Percentiles rank a stretch among this genome's conserved stretches.
Conservation (phyloP, 2,888 invertebrate genomes). For the Aphidoletes aphidimyza region DNA sequence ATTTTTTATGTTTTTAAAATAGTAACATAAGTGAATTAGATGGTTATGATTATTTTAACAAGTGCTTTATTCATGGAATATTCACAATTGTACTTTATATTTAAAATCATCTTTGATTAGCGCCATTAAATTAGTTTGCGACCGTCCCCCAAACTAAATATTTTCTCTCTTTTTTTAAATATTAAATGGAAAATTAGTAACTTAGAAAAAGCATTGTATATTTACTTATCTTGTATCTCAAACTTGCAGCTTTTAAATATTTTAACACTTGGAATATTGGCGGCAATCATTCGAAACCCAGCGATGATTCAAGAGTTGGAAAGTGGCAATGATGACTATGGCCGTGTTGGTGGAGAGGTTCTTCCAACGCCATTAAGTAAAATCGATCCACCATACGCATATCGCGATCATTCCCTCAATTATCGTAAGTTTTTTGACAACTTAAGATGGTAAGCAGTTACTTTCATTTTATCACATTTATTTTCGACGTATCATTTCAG, state of each 20-base stretch:
- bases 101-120: too few relatives aligned
- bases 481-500: conserved; percentile 66
- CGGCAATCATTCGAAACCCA: conserved; percentile 79
- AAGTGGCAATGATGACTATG: conserved; percentile 63
- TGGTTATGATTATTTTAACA: too few relatives aligned
- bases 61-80: too few relatives aligned
- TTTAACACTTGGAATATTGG: conserved; percentile 78
- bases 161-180: neutral
- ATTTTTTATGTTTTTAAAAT: too few relatives aligned
- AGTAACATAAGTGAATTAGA: too few relatives aligned
- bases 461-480: neutral
- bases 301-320: conserved; percentile 74
- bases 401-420: conserved; percentile 74
- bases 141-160: too few relatives aligned
- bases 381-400: conserved; percentile 70
- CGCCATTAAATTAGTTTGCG: too few relatives aligned
- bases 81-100: too few relatives aligned
- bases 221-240: neutral
- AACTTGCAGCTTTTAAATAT: conserved; percentile 77
- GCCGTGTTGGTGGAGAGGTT: conserved; percentile 64
- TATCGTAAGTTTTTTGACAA: conserved; percentile 70
- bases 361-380: conserved; percentile 80
- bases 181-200: neutral
- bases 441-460: neutral
- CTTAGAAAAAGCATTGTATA: neutral